Evolutionary conservation across 2,113 vertebrate genomes (phyloP).

Genomic region (Lepus americanus): DNA sequence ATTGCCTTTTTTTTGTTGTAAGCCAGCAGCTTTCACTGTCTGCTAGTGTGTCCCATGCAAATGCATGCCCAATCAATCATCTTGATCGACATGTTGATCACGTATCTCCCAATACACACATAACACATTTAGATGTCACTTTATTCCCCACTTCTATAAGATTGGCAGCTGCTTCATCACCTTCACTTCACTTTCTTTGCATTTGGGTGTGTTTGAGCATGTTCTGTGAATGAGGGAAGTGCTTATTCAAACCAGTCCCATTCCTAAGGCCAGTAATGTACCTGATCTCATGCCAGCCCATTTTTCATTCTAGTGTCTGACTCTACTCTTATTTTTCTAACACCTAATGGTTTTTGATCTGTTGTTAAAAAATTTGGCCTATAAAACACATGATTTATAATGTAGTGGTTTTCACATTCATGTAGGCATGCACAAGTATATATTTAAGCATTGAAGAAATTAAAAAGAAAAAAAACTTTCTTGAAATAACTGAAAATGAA

Average conservation of each 20-base stretch:
- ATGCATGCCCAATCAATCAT: too few species aligned
- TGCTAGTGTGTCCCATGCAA: too few species aligned
- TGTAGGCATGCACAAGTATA: neutral
- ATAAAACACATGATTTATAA: neutral
- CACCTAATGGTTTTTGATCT: neutral
- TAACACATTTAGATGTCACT: neutral
- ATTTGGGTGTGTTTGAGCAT: neutral
- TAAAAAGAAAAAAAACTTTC: too few species aligned
- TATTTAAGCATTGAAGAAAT: neutral
- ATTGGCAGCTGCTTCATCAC: neutral
- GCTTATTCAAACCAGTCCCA: neutral
- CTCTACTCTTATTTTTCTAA: neutral
- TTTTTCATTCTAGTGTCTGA: neutral
- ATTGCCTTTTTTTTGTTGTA: neutral
- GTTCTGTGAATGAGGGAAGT: neutral
- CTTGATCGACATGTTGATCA: neutral
- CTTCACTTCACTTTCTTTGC: neutral
- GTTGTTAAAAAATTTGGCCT: neutral
- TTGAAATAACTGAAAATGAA: too few species aligned
- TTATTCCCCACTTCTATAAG: neutral
- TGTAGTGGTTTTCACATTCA: neutral
- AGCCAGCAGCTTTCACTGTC: neutral
- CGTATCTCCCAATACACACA: rapidly evolving
- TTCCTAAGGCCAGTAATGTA: neutral
- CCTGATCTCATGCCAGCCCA: neutral